Conservation (phyloP, 1,140 invertebrate genomes). For the Atta cephalotes region DNA sequence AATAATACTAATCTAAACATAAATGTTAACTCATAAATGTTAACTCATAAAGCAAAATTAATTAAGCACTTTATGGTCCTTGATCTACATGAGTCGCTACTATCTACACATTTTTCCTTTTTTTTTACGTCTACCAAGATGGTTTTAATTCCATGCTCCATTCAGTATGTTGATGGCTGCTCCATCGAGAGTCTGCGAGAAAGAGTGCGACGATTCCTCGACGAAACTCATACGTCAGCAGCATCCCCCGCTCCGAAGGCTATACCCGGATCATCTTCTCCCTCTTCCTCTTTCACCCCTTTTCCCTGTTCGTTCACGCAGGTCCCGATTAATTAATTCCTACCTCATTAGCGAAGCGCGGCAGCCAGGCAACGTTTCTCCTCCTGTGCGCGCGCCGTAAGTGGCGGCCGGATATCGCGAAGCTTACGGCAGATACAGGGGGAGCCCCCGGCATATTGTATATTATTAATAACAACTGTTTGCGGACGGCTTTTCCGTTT, state of each 20-base stretch:
- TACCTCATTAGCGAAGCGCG: slow-evolving; percentile 81
- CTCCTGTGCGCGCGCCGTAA: slow-evolving; percentile 53
- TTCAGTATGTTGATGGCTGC: background rate
- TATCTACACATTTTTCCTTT: too few species aligned
- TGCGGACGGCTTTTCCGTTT: slow-evolving; percentile 56
- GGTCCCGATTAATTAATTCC: slow-evolving; percentile 83
- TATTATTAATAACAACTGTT: slow-evolving; percentile 74
- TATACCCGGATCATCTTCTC: slow-evolving; percentile 1
- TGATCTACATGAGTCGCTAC: too few species aligned
- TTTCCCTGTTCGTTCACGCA: slow-evolving; percentile 29
- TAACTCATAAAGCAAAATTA: too few species aligned
- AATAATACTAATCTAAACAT: too few species aligned
- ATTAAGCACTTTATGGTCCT: too few species aligned
- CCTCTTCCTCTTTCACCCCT: background rate
- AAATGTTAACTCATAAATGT: too few species aligned
- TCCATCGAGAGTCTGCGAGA: slow-evolving; percentile 6
- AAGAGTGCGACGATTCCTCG: slow-evolving; percentile 40
- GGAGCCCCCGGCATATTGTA: slow-evolving; percentile 19
- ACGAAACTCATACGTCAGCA: slow-evolving; percentile 39
- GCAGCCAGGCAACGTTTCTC: slow-evolving; percentile 74
- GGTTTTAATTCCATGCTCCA: too few species aligned
- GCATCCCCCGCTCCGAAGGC: background rate
- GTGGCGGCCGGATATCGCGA: slow-evolving; percentile 47
- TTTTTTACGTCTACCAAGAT: too few species aligned
- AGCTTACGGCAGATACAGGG: slow-evolving; percentile 42